Base-by-base conservation (phyloP, 1,140 invertebrate species). In the Sweltsa coloradensis region DNA sequence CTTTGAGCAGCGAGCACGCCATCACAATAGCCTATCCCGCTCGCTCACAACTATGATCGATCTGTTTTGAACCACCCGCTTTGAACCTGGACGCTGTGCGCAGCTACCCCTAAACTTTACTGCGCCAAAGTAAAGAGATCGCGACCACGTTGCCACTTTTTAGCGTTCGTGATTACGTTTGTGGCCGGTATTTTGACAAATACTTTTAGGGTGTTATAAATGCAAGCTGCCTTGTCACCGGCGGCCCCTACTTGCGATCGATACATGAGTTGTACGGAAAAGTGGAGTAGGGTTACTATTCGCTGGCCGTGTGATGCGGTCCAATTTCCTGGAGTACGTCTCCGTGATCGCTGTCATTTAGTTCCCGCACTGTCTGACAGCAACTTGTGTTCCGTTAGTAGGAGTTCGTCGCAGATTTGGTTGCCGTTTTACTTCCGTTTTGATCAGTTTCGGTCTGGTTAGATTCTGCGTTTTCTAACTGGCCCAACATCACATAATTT, bases 341-440 rank as follows among this genome's bases (percentile, higher is more conserved):
- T n/a, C n/a, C n/a, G n/a, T n/a, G 6, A 4, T 22, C 49, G 41
- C 40, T 34, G 34, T 50, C 49, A 50, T 50, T 50, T 50, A 50
- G 49, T 50, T 50, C 49, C 42, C 23, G 49, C 49, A 50, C 49
- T 45, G 49, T 50, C 42, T 45, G 49, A 50, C 49, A 45, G 49
- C 49, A 50, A 34, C 41, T 49, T 42, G 49, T 50, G 49, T 50
- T 50, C 34, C 49, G 41, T 50, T 50, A 31, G 37, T 50, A 50
- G 49, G 41, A 46, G 49, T 42, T 45, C 49, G 42, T 45, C 49
- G 49, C 41, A 50, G 37, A 37, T 50, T 50, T 50, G 41, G 39
- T 49, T 49, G 47, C 47, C 44, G 34, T 49, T 49, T 49, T 49
- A n/a, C 39, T 49, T 49, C 47, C 47, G 47, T 49, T 49, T 44